Evolutionary conservation across 1,140 invertebrate species (phyloP), one percentile per base, ranked within the genome.

Genomic region (Caenorhabditis remanei): DNA sequence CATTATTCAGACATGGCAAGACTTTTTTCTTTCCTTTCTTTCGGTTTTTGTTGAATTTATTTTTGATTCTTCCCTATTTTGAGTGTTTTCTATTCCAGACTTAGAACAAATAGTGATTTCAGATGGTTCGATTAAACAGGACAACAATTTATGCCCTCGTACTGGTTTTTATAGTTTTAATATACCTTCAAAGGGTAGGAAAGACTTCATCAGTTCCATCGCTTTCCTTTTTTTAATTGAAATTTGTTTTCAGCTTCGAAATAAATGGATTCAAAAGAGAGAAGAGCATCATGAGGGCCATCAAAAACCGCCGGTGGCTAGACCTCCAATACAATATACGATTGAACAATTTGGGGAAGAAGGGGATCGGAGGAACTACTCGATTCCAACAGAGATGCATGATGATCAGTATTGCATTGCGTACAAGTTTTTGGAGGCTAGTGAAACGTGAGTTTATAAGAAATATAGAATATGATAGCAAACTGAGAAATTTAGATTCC

Each of bases 371-470:
- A 11, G 7, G 46, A 79, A 24, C 53, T 79, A 24, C 7, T 8
- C 71, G 9, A 50, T 79, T 79, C 71, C 50, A 43, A 79, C 43
- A 24, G 46, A 53, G 24, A 48, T 50, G 71, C 46, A 79, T 13
- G 9, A 14, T 24, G 71, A 79, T 21, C 19, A 79, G 14, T 79
- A 79, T 32, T 79, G 71, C 24, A 53, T 79, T 21, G 71, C 7
- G 9, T 79, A 79, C 46, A 79, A 50, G 5, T 79, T 79, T 43
- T 50, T 79, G n/a, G 46, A 79, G n/a, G 71, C 43, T 13, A 79
- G 46, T 11, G 71, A 79, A 24, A 19, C 71, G 71, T 79, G 19
- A 50, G 71, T 79, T 32, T 2, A 32, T 0, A 32, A 32, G 32
- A 32, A 32, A 32, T 32, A 32, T n/a, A n/a, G n/a, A n/a, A n/a